Conservation (phyloP, 2,888 invertebrate genomes). For the Ganaspis brasiliensis region DNA sequence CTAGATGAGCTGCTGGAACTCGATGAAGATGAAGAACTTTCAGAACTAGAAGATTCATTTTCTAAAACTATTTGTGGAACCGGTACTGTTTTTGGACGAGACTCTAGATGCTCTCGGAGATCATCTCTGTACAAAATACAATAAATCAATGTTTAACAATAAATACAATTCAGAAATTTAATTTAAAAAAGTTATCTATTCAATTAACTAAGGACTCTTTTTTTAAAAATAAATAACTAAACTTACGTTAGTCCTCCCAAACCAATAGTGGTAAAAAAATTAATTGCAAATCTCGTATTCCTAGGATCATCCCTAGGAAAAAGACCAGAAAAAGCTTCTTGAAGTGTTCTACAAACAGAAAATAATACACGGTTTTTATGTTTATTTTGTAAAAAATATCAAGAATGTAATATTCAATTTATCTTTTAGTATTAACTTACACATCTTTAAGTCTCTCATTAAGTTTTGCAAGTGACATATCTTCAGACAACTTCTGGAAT, state of each 20-base stretch:
- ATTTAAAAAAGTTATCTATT: too few relatives aligned
- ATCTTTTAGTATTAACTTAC: too few relatives aligned
- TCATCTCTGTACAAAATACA: conserved; percentile 85
- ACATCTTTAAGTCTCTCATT: conserved; percentile 95
- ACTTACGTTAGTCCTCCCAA: conserved; percentile 95
- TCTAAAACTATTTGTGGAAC: conserved; percentile 61
- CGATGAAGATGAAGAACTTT: conserved; percentile 66
- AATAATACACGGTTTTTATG: too few relatives aligned
- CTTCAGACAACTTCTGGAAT: conserved; percentile 97
- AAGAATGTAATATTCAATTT: too few relatives aligned
- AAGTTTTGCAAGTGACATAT: conserved; percentile 96
- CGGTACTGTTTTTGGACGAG: conserved; percentile 84
- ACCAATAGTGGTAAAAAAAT: conserved; percentile 81
- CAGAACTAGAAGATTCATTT: conserved; percentile 61
- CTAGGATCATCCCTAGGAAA: conserved; percentile 98
- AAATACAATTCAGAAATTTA: too few relatives aligned
- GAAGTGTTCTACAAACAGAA: conserved; percentile 86
- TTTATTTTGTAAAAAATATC: too few relatives aligned
- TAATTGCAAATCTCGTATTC: conserved; percentile 97
- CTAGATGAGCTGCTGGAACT: conserved; percentile 66
- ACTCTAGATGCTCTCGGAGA: conserved; percentile 92
- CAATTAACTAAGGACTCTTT: too few relatives aligned
- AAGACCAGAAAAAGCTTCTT: conserved; percentile 92
- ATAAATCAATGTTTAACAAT: conserved; percentile 8
- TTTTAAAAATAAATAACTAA: background rate